A percentile compares a stretch with the other conserved stretches of the same genome.
Conservation (phyloP, 2,113 vertebrate genomes). For the Picathartes gymnocephalus region DNA sequence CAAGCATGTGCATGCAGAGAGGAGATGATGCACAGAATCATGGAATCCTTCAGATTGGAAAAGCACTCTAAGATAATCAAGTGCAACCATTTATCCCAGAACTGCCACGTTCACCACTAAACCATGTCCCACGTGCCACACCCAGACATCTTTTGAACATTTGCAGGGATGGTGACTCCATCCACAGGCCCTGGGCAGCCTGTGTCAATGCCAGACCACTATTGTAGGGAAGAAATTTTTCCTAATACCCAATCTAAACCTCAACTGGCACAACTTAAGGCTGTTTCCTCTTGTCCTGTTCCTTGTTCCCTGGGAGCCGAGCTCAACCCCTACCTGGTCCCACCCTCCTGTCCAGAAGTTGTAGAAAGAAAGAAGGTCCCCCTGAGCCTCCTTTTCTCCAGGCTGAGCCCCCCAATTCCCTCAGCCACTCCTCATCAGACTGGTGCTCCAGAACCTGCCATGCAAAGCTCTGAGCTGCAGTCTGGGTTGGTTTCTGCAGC, state of each 20-base stretch:
- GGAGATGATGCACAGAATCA: neutral
- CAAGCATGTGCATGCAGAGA: accelerated
- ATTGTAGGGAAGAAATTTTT: neutral
- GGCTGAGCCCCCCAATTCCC: neutral
- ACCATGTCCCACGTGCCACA: neutral
- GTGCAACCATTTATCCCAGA: neutral
- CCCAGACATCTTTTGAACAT: too few relatives aligned
- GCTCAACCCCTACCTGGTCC: accelerated
- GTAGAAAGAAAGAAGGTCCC: neutral
- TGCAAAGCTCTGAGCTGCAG: neutral
- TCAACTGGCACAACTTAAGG: neutral
- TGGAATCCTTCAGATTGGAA: neutral
- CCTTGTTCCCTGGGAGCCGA: neutral
- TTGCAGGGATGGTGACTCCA: neutral
- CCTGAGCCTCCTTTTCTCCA: neutral
- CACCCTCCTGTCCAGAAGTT: neutral
- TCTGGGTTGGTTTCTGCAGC: neutral
- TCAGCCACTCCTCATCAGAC: neutral
- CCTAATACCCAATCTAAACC: neutral
- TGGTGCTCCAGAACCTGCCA: neutral
- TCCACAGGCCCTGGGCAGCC: neutral
- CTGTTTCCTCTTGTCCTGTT: neutral
- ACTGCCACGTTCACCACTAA: neutral
- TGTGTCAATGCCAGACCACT: neutral
- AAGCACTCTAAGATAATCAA: neutral